phyloP scores from a whole-genome alignment of 2,888 invertebrate species.

The Xylophagus ater region DNA sequence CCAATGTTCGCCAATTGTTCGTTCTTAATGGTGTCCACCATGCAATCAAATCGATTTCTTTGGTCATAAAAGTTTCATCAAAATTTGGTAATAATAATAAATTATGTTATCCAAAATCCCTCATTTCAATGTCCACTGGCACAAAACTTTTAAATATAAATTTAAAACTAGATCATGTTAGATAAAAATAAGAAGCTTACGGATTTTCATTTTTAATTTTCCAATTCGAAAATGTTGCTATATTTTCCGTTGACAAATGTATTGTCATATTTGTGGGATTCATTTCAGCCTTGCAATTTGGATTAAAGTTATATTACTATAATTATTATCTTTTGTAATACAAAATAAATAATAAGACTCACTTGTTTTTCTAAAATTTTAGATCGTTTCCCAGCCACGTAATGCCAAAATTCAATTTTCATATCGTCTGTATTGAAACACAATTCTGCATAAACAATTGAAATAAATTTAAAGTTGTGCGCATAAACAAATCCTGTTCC shows the following conservation, averaged over 20 bases:
- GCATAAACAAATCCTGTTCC: not conserved
- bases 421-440: constrained; percentile 3
- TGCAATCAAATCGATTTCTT: too few species aligned
- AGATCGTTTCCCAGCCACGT: not conserved
- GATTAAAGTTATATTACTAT: too few species aligned
- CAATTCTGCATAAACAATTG: constrained; percentile 3
- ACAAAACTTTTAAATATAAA: too few species aligned
- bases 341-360: not conserved
- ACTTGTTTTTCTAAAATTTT: constrained; percentile 2
- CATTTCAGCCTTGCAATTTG: too few species aligned
- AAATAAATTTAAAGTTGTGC: not conserved
- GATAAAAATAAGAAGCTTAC: too few species aligned
- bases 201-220: too few species aligned
- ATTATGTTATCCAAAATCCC: not conserved
- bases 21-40: not conserved
- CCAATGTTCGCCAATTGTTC: not conserved
- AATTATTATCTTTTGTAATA: not conserved
- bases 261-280: too few species aligned
- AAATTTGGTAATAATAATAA: not conserved
- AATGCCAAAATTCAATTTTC: not conserved
- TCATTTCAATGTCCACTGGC: too few species aligned
- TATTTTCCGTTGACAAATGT: too few species aligned
- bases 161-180: too few species aligned
- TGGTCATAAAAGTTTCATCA: too few species aligned
- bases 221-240: too few species aligned